A percentile compares a stretch with the other conserved stretches of the same genome.
These are phyloP conservation scores for cattle (Bos taurus) DNA, from an alignment of 2,113 vertebrate species.

Conservation along the genomic window DNA sequence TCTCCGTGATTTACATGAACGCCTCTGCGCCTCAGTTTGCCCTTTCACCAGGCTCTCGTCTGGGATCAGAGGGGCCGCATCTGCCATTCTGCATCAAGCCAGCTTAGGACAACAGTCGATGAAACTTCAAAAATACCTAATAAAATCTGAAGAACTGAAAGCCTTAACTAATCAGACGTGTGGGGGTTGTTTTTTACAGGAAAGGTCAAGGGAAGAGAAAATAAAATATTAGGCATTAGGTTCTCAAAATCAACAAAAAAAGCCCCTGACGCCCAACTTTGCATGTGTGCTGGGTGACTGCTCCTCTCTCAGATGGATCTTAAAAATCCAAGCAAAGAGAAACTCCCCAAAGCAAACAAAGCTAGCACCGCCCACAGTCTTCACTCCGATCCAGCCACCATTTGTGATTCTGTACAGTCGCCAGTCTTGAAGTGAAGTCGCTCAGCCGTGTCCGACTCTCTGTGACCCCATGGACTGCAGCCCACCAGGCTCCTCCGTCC, in stretches of 20 bases:
- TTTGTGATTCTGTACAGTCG: not conserved
- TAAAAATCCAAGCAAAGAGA: not conserved
- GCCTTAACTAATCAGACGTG: not conserved
- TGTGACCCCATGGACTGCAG: not conserved
- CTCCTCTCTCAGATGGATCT: not conserved
- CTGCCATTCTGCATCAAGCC: not conserved
- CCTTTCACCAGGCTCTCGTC: not conserved
- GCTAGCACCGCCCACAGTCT: not conserved
- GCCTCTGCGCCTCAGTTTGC: not conserved
- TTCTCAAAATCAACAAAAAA: not conserved
- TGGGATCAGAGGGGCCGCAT: not conserved
- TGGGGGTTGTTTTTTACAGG: not conserved
- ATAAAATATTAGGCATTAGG: not conserved
- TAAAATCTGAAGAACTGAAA: not conserved
- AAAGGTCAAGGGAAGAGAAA: not conserved
- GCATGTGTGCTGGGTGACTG: not conserved
- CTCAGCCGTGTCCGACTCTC: not conserved
- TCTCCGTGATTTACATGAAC: not conserved
- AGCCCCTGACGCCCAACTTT: not conserved
- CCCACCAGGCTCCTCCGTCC: not conserved
- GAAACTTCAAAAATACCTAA: not conserved
- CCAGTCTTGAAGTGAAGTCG: not conserved
- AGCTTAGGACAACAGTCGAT: not conserved
- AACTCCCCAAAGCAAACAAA: not conserved
- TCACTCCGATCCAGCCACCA: not conserved